Evolutionary conservation across 2,113 vertebrate genomes (phyloP).

Genomic region (Origma solitaria): DNA sequence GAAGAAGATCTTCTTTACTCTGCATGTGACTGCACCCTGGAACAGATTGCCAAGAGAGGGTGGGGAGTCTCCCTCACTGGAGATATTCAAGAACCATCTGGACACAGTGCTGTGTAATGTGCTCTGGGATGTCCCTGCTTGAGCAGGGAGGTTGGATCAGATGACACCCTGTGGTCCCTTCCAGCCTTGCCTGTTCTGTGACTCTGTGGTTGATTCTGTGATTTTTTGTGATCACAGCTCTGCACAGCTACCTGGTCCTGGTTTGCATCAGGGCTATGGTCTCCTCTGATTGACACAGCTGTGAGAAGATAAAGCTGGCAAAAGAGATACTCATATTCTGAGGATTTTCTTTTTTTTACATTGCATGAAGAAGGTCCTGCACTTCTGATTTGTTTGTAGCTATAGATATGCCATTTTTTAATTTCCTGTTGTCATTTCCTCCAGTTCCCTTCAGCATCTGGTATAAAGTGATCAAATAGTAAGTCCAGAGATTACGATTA

Average conservation of each 20-base stretch:
- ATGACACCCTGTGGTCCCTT: not conserved
- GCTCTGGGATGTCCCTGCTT: not conserved
- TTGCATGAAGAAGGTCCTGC: not conserved
- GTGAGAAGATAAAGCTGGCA: not conserved
- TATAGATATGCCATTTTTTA: not conserved
- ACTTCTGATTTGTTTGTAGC: not conserved
- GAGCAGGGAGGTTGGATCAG: not conserved
- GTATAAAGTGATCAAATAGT: conserved; percentile 12
- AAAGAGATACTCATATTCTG: not conserved
- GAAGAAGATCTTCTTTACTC: not conserved
- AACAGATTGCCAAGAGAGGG: not conserved
- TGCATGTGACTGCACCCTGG: not conserved
- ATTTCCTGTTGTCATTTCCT: conserved; percentile 68
- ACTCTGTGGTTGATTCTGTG: not conserved
- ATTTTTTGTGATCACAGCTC: not conserved
- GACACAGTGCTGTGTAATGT: not conserved
- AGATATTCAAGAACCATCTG: not conserved
- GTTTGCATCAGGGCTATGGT: not conserved
- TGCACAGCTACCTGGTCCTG: not conserved
- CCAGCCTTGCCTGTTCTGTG: not conserved
- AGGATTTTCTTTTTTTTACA: not conserved
- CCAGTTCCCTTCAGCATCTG: not conserved
- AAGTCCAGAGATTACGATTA: not conserved
- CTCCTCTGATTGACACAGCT: not conserved
- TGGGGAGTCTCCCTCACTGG: not conserved